A percentile compares a stretch with the other conserved stretches of the same genome.
These are phyloP conservation scores for Cotesia vestalis DNA, from an alignment of 1,140 invertebrate species.

Conservation along the genomic window DNA sequence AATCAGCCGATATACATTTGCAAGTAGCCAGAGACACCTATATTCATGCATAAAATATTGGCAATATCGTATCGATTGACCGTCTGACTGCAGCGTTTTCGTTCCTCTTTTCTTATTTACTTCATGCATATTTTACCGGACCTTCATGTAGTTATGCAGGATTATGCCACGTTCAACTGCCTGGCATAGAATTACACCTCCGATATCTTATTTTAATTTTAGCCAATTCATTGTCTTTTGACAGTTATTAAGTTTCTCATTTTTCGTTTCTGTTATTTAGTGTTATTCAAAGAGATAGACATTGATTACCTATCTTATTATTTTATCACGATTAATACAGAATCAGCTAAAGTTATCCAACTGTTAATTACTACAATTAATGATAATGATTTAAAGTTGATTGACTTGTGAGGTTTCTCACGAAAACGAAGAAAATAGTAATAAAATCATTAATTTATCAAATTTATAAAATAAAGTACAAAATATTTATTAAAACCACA, in stretches of 20 bases:
- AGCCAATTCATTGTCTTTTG: background rate
- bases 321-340: too few species aligned
- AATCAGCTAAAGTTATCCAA: background rate
- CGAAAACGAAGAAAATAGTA: too few species aligned
- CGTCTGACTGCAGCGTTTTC: slow-evolving; percentile 12
- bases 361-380: background rate
- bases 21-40: background rate
- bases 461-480: too few species aligned
- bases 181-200: slow-evolving; percentile 11
- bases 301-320: background rate
- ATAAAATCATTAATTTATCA: too few species aligned
- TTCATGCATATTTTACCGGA: slow-evolving; percentile 35
- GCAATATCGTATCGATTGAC: slow-evolving; percentile 38
- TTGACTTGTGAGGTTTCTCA: background rate
- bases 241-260: background rate
- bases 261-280: background rate
- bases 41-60: slow-evolving; percentile 29
- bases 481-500: too few species aligned
- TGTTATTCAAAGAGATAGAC: background rate
- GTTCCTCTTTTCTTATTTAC: slow-evolving; percentile 3
- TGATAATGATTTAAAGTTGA: background rate
- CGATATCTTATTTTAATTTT: slow-evolving; percentile 29
- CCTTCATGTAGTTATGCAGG: background rate
- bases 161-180: slow-evolving; percentile 16
- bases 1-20: slow-evolving; percentile 28